These are phyloP conservation scores for Cryptotermes secundus DNA, from an alignment of 1,140 invertebrate genomes.

Conservation along the genomic window DNA sequence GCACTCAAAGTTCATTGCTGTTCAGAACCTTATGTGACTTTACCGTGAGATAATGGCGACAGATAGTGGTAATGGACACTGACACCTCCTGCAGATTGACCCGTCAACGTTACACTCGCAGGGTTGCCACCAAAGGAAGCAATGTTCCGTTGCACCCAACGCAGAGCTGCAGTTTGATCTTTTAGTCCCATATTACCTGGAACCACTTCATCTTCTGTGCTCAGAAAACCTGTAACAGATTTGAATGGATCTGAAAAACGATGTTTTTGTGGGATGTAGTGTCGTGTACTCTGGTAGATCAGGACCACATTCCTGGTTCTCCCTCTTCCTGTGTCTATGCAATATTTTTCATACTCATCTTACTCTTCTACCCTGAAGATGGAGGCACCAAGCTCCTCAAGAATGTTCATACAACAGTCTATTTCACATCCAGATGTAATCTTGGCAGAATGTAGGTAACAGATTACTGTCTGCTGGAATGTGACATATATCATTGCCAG, in stretches of 20 bases:
- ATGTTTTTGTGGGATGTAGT: background rate
- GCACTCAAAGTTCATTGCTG: constrained; percentile 37
- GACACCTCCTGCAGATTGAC: constrained; percentile 2
- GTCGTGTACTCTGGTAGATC: too few relatives aligned
- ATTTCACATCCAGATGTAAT: too few relatives aligned
- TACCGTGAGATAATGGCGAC: constrained; percentile 7
- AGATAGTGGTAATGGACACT: constrained; percentile 19
- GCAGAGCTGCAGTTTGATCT: constrained; percentile 60
- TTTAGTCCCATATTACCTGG: constrained; percentile 64
- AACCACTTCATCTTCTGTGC: constrained; percentile 51
- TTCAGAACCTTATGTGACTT: constrained; percentile 44
- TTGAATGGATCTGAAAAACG: too few relatives aligned
- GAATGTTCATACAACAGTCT: too few relatives aligned
- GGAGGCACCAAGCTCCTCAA: too few relatives aligned
- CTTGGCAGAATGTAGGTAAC: too few relatives aligned
- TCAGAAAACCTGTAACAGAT: constrained; percentile 49
- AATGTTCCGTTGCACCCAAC: constrained; percentile 62
- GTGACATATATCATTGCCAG: too few relatives aligned
- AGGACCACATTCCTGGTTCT: too few relatives aligned
- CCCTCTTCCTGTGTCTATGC: too few relatives aligned
- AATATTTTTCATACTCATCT: too few relatives aligned
- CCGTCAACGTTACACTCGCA: constrained; percentile 42
- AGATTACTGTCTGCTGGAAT: too few relatives aligned
- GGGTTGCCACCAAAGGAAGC: constrained; percentile 57
- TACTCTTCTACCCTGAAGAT: too few relatives aligned